Evolutionary conservation across 2,888 invertebrate species (phyloP), one percentile per base, ranked within the genome.

Genomic region (Flexamia atlantica): DNA sequence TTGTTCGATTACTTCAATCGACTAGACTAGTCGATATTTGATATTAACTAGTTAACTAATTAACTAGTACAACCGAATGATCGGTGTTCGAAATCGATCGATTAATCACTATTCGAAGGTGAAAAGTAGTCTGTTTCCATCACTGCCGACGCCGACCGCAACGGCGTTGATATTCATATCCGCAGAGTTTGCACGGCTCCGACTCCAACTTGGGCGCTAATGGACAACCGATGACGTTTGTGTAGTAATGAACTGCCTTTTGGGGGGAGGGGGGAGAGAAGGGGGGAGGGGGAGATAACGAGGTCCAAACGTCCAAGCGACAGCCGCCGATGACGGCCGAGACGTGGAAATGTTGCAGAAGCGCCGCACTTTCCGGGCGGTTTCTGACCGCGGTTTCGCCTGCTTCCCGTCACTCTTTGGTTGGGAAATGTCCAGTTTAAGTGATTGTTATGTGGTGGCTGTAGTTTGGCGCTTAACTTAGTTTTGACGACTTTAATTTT

Each of bases 141-240:
- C n/a, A n/a, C 7, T 40, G 40, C 12, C 40, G 40, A 12, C 40
- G 40, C 40, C 46, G 36, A 12, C 46, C 46, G 46, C 46, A 46
- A 17, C 46, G 28, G 20, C 23, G 72, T 72, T 72, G 72, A 7
- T 72, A 72, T 72, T 72, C 72, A 72, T 23, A 72, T 76, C 23
- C 23, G 28, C 40, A 25, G 28, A 46, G 74, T 40, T 28, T 42
- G 5, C n/a, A 32, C 53, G 20, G 20, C 40, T 40, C 40, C 76
- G 76, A n/a, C 14, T 36, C 79, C 20, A 79, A 79, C 50, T 79
- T 79, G 53, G 79, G 57, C 79, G 25, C 79, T 79, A 79, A 79
- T 79, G 79, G 79, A 79, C 79, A 79, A 79, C 79, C 57, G 79
- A 79, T 79, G 79, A 79, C 79, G 79, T 79, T 79, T 79, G 79